Base-by-base conservation (phyloP, 2,888 invertebrate genomes). In the Strigamia transsilvanica region DNA sequence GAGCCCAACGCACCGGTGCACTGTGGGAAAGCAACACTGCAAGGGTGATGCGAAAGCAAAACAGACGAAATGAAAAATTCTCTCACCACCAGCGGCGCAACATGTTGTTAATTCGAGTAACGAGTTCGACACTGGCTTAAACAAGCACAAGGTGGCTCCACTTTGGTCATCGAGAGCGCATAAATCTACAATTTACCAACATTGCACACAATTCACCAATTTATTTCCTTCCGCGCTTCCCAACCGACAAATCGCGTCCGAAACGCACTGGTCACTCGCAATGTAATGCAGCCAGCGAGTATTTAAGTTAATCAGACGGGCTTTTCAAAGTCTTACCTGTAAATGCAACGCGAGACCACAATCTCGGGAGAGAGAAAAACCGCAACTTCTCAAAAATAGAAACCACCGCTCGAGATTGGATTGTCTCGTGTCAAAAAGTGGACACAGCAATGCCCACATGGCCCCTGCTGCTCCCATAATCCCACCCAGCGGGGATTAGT, bases 71-170 rank as follows among this genome's bases (percentile, higher is more conserved):
- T 73, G 73, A 73, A 73, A 73, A 73, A 73, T 73, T 51, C 13
- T 73, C 73, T 7, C 73, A 61, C 32, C 73, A 73, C 73, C 73
- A 73, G 73, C 12, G 32, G 73, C 27, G 73, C 73, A 73, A 73
- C 73, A 73, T 12, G 73, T 73, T 73, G 73, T 73, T 73, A 73
- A 73, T 73, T 73, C 73, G 73, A 73, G 73, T 73, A 73, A 73
- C 13, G 73, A 73, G 32, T 73, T 66, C 13, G 27, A 15, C 9
- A 51, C 51, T 15, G 32, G 61, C 61, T 23, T 1, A 61, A 21
- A 61, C 61, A 18, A 61, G 23, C 61, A 7, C 10, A 18, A 18
- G 51, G 51, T 13, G 51, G 51, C n/a, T 51, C 18, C 51, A 18
- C 51, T 51, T 18, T 18, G 18, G 6, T 51, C 51, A 51, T 51